Evolutionary conservation across 2,113 vertebrate species (phyloP).

Genomic region (human (Homo sapiens)): GRCh38 chr21:26508501-26509000

Average conservation of each 20-base stretch:
- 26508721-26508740: neutral
- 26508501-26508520: neutral
- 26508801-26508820: neutral
- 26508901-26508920: neutral
- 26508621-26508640: neutral
- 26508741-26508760: neutral
- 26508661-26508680: neutral
- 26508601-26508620: neutral
- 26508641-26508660: neutral
- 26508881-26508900: neutral
- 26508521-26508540: neutral
- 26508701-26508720: neutral
- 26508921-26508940: neutral
- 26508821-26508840: neutral
- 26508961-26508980: neutral
- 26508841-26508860: neutral
- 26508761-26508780: neutral
- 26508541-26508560: neutral
- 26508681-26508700: neutral
- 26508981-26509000: neutral
- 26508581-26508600: neutral
- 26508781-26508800: neutral
- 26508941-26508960: neutral
- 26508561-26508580: neutral
- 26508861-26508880: neutral